Percentiles rank a stretch among this genome's conserved stretches.
Evolutionary conservation across 2,113 vertebrate species (phyloP).

Genomic region (Okapia johnstoni): DNA sequence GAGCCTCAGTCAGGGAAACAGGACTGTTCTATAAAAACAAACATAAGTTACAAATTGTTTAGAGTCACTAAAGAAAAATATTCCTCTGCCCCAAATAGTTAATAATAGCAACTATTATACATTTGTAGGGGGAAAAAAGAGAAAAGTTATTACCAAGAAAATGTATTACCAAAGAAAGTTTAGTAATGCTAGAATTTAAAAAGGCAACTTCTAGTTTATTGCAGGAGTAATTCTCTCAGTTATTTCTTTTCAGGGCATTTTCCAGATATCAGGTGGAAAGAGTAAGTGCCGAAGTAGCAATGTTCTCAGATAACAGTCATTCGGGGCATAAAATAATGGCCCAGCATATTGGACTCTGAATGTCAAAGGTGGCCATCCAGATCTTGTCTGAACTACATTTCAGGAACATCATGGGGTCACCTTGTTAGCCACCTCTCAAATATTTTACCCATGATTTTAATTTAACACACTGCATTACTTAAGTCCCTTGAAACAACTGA

Average conservation of each 20-base stretch:
- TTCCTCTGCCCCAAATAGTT: not conserved
- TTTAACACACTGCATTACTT: not conserved
- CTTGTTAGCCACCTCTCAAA: not conserved
- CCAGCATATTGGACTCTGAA: not conserved
- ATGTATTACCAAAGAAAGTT: not conserved
- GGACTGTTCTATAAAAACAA: not conserved
- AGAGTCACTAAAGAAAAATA: not conserved
- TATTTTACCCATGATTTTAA: not conserved
- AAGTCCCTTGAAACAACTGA: not conserved
- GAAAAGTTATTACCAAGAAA: slow-evolving; percentile 9
- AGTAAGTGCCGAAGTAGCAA: not conserved
- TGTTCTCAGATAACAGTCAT: not conserved
- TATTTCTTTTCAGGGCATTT: slow-evolving; percentile 28
- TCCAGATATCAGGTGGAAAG: not conserved
- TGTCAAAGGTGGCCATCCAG: not conserved
- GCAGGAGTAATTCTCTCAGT: not conserved
- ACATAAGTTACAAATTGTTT: not conserved
- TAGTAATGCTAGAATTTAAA: not conserved
- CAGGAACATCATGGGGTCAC: not conserved
- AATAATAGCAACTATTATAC: slow-evolving; percentile 17
- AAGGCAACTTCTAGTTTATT: not conserved
- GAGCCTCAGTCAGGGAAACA: not conserved
- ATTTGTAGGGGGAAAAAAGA: not conserved
- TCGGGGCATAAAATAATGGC: not conserved
- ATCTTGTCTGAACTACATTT: not conserved